Conservation (phyloP, 2,797 vertebrate species). For the Megaceryle alcyon region DNA sequence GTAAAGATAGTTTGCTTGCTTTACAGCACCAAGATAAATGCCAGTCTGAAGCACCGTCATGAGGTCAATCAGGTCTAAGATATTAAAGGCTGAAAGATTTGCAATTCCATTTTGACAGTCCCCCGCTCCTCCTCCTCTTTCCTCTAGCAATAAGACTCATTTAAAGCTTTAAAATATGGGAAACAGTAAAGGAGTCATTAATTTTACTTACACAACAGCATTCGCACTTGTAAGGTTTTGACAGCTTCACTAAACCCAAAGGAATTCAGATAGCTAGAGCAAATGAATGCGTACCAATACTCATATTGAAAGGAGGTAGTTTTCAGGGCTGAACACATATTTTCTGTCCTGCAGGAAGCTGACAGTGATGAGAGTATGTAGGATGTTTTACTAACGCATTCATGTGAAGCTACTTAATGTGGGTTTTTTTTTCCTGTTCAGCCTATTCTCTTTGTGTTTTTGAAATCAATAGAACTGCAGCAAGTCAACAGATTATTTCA, state of each 20-base stretch:
- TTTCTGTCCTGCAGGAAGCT: slow-evolving; percentile 36
- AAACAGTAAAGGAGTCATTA: slow-evolving; percentile 62
- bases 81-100: slow-evolving; percentile 59
- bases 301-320: neutral
- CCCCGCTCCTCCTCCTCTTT: neutral
- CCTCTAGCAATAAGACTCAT: slow-evolving; percentile 36
- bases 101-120: slow-evolving; percentile 43
- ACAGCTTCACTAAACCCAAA: slow-evolving; percentile 59
- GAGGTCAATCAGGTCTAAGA: slow-evolving; percentile 53
- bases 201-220: slow-evolving; percentile 64
- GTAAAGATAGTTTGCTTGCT: slow-evolving; percentile 24
- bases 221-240: slow-evolving; percentile 63
- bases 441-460: slow-evolving; percentile 52
- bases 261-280: slow-evolving; percentile 54
- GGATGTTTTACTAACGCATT: slow-evolving; percentile 44
- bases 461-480: slow-evolving; percentile 54
- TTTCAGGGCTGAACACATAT: slow-evolving; percentile 26
- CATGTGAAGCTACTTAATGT: neutral
- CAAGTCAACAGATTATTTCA: slow-evolving; percentile 38
- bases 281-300: neutral
- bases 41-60: neutral
- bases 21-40: slow-evolving; percentile 47
- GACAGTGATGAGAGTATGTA: slow-evolving; percentile 25
- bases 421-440: slow-evolving; percentile 20
- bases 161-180: slow-evolving; percentile 62